phyloP scores from a whole-genome alignment of 2,113 vertebrate species.

The Holacanthus passer region DNA sequence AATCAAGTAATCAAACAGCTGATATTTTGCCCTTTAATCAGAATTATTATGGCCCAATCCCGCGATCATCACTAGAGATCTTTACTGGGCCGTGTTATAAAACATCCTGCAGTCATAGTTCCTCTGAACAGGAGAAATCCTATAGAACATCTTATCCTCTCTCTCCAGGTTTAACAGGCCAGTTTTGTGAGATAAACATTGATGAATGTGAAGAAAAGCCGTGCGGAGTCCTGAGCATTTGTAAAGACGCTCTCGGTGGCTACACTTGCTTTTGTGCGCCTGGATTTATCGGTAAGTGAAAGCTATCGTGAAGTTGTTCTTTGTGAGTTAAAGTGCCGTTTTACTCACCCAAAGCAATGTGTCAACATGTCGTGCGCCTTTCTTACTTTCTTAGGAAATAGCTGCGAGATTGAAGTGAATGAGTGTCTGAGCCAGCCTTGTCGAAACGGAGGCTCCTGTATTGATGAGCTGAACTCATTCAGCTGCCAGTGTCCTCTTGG shows the following conservation, averaged over 20 bases:
- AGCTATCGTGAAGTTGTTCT: conserved; percentile 33
- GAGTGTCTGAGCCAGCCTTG: conserved; percentile 87
- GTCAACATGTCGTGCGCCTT: conserved; percentile 41
- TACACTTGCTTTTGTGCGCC: conserved; percentile 90
- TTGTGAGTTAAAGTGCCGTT: conserved; percentile 42
- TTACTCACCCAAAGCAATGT: conserved; percentile 38
- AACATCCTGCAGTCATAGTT: not conserved
- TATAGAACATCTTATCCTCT: conserved; percentile 11
- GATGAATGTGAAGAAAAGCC: conserved; percentile 83
- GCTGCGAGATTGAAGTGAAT: conserved; percentile 87
- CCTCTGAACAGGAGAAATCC: not conserved
- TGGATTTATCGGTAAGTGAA: conserved; percentile 87
- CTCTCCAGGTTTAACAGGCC: conserved; percentile 84
- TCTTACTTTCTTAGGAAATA: conserved; percentile 80
- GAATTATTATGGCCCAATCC: not conserved
- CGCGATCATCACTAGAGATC: not conserved
- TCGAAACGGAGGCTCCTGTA: conserved; percentile 81
- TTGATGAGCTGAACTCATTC: conserved; percentile 85
- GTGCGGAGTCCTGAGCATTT: conserved; percentile 86
- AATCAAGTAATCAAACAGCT: not conserved
- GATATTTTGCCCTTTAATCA: not conserved
- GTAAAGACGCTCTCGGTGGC: conserved; percentile 78
- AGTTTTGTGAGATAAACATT: conserved; percentile 83
- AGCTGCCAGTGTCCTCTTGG: conserved; percentile 82
- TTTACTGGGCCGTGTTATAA: not conserved